Evolutionary conservation across 2,113 vertebrate species (phyloP).

Genomic region (Sapayoa aenigma): DNA sequence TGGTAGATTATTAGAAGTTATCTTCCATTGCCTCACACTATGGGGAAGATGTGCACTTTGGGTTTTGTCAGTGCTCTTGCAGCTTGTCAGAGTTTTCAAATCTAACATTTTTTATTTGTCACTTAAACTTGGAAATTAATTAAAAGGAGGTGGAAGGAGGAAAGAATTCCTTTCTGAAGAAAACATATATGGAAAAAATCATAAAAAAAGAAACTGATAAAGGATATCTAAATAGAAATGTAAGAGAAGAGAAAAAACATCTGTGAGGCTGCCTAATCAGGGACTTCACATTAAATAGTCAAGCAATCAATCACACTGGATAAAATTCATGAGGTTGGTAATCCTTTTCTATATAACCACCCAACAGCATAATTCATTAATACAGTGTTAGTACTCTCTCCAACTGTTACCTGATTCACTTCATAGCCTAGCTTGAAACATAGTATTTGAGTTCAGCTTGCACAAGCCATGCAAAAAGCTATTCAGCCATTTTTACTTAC

Average conservation of each 20-base stretch:
- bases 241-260: constrained; percentile 30
- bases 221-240: constrained; percentile 12
- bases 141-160: neutral
- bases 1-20: neutral
- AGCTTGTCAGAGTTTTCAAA: neutral
- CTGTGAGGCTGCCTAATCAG: constrained; percentile 22
- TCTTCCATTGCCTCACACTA: neutral
- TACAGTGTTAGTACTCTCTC: neutral
- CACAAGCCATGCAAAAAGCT: neutral
- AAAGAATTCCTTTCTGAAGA: neutral
- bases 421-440: neutral
- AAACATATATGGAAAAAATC: neutral
- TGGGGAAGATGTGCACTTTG: neutral
- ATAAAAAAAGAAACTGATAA: constrained; percentile 22
- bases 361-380: neutral
- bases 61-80: neutral
- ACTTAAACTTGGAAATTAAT: neutral
- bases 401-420: neutral
- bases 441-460: neutral
- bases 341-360: neutral
- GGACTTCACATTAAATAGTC: constrained; percentile 22
- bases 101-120: neutral
- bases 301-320: constrained; percentile 37
- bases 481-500: neutral
- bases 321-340: constrained; percentile 18